phyloP scores from a whole-genome alignment of 2,113 vertebrate species.

The Protomyctophum bolini region DNA sequence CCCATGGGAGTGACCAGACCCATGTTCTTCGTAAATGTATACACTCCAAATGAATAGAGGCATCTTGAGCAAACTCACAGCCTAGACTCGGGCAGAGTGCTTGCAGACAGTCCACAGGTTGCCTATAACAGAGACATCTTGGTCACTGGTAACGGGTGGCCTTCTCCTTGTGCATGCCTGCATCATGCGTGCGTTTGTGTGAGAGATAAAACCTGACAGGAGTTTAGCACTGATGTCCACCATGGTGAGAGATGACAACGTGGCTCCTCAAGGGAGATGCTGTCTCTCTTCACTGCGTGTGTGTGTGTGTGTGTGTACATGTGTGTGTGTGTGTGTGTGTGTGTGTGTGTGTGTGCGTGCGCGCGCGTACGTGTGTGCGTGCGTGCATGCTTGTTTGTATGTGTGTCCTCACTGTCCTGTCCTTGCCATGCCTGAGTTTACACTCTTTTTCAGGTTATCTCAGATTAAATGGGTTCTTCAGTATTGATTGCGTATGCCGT shows the following conservation, averaged over 20 bases:
- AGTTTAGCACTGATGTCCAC: conserved; percentile 70
- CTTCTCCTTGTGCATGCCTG: conserved; percentile 31
- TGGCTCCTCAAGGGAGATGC: conserved; percentile 42
- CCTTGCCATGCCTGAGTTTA: conserved; percentile 9
- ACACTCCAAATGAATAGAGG: too few relatives aligned
- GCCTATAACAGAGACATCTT: too few relatives aligned
- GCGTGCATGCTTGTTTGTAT: background rate
- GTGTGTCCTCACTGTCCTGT: too few relatives aligned
- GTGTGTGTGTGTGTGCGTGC: background rate
- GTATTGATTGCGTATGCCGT: too few relatives aligned
- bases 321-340: background rate
- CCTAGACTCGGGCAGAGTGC: too few relatives aligned
- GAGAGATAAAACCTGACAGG: conserved; percentile 70
- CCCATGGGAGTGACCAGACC: too few relatives aligned
- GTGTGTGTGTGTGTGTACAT: background rate
- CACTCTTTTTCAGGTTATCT: background rate
- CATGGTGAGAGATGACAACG: conserved; percentile 46
- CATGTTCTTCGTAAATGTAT: too few relatives aligned
- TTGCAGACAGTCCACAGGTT: too few relatives aligned
- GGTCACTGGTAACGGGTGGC: background rate
- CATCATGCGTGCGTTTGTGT: conserved; percentile 26
- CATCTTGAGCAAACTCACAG: too few relatives aligned
- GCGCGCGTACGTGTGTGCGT: background rate
- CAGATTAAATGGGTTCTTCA: conserved; percentile 6
- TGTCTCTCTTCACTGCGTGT: conserved; percentile 34